A percentile compares a stretch with the other conserved stretches of the same genome.
These are phyloP conservation scores for Microplitis manilae DNA, from an alignment of 2,888 invertebrate species.

Conservation along the genomic window DNA sequence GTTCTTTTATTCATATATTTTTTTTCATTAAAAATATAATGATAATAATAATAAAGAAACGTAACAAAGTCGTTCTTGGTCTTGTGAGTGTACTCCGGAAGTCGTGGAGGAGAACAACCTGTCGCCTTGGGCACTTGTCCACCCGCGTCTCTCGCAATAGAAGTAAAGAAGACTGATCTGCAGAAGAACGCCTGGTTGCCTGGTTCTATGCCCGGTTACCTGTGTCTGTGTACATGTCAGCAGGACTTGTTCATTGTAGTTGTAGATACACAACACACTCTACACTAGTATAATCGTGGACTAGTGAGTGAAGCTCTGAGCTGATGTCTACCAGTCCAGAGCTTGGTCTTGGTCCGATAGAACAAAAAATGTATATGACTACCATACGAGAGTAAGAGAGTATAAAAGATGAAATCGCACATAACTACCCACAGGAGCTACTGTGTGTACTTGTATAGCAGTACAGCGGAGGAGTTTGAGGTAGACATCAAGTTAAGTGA, in stretches of 20 bases:
- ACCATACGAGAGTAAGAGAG: background rate
- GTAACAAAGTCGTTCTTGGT: slow-evolving; percentile 6
- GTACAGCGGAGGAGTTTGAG: slow-evolving; percentile 46
- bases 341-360: background rate
- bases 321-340: background rate
- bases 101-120: slow-evolving; percentile 33
- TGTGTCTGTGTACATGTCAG: background rate
- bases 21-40: background rate
- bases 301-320: background rate
- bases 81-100: slow-evolving; percentile 23
- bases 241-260: background rate
- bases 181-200: background rate
- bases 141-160: slow-evolving; percentile 27
- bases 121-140: slow-evolving; percentile 36
- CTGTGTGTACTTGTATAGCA: background rate
- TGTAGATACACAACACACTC: background rate
- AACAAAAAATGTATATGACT: background rate
- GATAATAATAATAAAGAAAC: background rate
- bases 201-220: background rate
- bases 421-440: slow-evolving; percentile 1
- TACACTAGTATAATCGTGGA: background rate
- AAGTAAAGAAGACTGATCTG: background rate
- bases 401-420: slow-evolving; percentile 2
- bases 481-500: background rate
- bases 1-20: background rate